Conservation (phyloP, 2,888 invertebrate species). For the Chrysotoxum bicinctum region DNA sequence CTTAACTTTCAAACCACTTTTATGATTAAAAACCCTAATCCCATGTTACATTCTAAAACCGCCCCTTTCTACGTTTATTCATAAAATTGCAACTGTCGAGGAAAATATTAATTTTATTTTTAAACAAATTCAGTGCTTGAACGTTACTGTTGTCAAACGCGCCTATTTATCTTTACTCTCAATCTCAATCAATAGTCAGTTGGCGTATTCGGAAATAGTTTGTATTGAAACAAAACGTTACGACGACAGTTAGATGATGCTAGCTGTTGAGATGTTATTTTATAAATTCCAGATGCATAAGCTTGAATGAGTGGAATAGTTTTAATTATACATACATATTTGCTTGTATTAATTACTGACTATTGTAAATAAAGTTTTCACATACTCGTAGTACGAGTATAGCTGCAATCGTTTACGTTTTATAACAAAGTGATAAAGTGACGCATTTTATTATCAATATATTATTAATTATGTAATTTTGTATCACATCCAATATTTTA, state of each 20-base stretch:
- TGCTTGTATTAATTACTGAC: not conserved
- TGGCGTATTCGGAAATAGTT: conserved; percentile 62
- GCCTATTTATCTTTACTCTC: conserved; percentile 37
- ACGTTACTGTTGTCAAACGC: conserved; percentile 16
- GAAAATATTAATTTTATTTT: not conserved
- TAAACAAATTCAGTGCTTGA: not conserved
- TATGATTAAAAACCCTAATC: too few relatives aligned
- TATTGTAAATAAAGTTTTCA: not conserved
- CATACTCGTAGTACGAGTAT: too few relatives aligned
- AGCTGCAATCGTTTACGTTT: not conserved
- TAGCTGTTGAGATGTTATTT: conserved; percentile 1
- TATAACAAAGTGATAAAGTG: not conserved
- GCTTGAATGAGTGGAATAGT: conserved; percentile 2
- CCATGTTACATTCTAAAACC: too few relatives aligned
- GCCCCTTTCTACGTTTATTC: too few relatives aligned
- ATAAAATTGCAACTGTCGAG: not conserved
- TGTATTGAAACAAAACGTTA: conserved; percentile 19
- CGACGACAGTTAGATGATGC: conserved; percentile 34
- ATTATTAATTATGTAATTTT: too few relatives aligned
- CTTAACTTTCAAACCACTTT: too few relatives aligned
- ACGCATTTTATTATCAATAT: too few relatives aligned
- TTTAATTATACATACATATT: not conserved
- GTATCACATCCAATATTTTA: too few relatives aligned
- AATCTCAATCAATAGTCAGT: conserved; percentile 42
- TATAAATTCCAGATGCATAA: conserved; percentile 1